A percentile compares a stretch with the other conserved stretches of the same genome.
Evolutionary conservation across 2,113 vertebrate species (phyloP).

Genomic region (Cavia porcellus): DNA sequence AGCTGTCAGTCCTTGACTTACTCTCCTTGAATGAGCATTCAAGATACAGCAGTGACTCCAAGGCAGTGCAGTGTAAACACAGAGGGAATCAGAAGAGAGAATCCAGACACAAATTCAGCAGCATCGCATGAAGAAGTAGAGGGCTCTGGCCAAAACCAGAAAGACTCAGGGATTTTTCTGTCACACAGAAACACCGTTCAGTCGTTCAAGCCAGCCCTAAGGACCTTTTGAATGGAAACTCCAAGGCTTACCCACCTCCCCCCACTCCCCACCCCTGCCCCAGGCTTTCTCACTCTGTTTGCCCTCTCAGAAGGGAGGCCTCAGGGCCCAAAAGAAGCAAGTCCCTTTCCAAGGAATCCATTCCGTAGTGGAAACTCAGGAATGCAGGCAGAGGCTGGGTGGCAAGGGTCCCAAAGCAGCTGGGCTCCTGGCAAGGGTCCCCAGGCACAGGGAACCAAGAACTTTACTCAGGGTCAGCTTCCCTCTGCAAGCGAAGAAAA

Average conservation of each 20-base stretch:
- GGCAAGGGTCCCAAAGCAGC: constrained; percentile 63
- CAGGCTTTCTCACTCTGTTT: constrained; percentile 66
- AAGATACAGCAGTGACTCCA: constrained; percentile 25
- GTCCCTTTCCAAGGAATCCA: constrained; percentile 67
- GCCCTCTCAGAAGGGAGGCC: constrained; percentile 52
- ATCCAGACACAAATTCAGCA: constrained; percentile 32
- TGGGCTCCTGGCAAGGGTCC: constrained; percentile 60
- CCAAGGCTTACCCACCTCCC: neutral
- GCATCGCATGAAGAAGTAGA: neutral
- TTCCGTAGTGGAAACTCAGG: constrained; percentile 64
- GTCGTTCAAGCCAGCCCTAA: neutral
- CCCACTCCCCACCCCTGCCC: neutral
- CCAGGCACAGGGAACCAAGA: constrained; percentile 54
- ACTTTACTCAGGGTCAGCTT: constrained; percentile 43
- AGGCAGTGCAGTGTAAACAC: constrained; percentile 44
- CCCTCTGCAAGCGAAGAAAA: constrained; percentile 38
- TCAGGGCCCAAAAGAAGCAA: constrained; percentile 67
- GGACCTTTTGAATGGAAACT: constrained; percentile 54
- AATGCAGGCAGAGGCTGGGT: constrained; percentile 25
- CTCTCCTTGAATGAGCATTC: constrained; percentile 68
- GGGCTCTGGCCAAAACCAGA: neutral
- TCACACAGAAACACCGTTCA: constrained; percentile 57
- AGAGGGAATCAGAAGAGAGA: neutral
- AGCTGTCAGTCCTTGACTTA: constrained; percentile 83
- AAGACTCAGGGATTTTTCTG: constrained; percentile 47